A percentile compares a stretch with the other conserved stretches of the same genome.
phyloP scores from a whole-genome alignment of 2,888 invertebrate species.

The Seira ritae region DNA sequence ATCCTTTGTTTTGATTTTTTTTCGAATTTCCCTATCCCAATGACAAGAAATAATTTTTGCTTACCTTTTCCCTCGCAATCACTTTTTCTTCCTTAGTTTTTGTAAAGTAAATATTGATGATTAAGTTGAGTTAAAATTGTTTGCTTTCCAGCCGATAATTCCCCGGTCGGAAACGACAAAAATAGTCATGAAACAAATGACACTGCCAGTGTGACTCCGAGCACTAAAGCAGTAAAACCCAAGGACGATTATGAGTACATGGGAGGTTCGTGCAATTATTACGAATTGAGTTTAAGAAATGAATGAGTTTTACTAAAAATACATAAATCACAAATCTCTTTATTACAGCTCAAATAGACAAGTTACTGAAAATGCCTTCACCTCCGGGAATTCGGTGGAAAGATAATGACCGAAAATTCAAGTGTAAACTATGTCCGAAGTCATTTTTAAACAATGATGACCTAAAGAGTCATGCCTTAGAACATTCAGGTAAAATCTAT shows the following conservation, averaged over 20 bases:
- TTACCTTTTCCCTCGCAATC: too few relatives aligned
- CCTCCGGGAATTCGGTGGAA: constrained; percentile 20
- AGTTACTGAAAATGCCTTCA: constrained; percentile 37
- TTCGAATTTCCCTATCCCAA: too few relatives aligned
- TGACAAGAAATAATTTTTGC: too few relatives aligned
- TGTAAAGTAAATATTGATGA: too few relatives aligned
- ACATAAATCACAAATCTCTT: not conserved
- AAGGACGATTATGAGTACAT: constrained; percentile 33
- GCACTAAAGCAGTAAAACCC: not conserved
- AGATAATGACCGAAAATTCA: constrained; percentile 19
- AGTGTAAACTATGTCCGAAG: constrained; percentile 35
- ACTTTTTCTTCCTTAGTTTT: too few relatives aligned
- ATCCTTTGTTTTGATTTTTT: not conserved
- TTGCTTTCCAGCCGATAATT: not conserved
- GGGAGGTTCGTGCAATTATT: not conserved
- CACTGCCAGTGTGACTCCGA: not conserved
- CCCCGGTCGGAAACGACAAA: not conserved
- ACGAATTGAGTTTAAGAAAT: constrained; percentile 32
- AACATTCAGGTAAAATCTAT: constrained; percentile 26
- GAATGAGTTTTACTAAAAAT: too few relatives aligned
- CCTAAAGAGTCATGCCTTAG: constrained; percentile 38
- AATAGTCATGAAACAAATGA: not conserved
- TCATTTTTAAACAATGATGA: constrained; percentile 47
- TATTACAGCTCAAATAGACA: constrained; percentile 52
- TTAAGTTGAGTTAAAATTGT: not conserved